Percentiles rank a stretch among this genome's conserved stretches.
Evolutionary conservation across 2,797 vertebrate genomes (phyloP).

Genomic region (Rhinoraja longicauda): DNA sequence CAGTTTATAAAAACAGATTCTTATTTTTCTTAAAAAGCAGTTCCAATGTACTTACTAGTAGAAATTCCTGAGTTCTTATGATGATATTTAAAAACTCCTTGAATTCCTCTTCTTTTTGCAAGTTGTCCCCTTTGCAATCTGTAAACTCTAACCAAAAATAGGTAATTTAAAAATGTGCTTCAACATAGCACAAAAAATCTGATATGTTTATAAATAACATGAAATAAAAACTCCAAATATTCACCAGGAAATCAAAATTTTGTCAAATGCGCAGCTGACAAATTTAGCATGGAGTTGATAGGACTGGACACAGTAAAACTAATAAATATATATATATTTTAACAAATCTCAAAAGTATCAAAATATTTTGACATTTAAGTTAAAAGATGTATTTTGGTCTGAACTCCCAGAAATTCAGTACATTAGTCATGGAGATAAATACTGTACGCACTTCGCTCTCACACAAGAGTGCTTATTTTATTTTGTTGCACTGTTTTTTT

Average conservation of each 20-base stretch:
- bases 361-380: not conserved
- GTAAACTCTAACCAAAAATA: conserved; percentile 65
- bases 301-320: not conserved
- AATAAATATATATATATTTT: not conserved
- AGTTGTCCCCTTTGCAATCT: conserved; percentile 63
- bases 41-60: conserved; percentile 67
- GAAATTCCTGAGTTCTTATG: conserved; percentile 72
- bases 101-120: conserved; percentile 60
- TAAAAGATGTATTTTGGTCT: not conserved
- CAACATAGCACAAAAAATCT: not conserved
- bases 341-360: not conserved
- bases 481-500: not conserved
- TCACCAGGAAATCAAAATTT: not conserved
- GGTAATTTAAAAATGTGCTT: not conserved
- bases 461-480: not conserved
- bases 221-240: not conserved
- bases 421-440: not conserved
- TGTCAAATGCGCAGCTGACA: not conserved
- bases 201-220: not conserved
- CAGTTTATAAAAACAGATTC: not conserved
- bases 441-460: not conserved
- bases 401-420: not conserved
- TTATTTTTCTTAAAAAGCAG: not conserved
- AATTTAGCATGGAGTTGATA: not conserved
- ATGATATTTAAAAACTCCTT: conserved; percentile 66